phyloP scores from a whole-genome alignment of 2,888 invertebrate species.

The Plebejus melissa region DNA sequence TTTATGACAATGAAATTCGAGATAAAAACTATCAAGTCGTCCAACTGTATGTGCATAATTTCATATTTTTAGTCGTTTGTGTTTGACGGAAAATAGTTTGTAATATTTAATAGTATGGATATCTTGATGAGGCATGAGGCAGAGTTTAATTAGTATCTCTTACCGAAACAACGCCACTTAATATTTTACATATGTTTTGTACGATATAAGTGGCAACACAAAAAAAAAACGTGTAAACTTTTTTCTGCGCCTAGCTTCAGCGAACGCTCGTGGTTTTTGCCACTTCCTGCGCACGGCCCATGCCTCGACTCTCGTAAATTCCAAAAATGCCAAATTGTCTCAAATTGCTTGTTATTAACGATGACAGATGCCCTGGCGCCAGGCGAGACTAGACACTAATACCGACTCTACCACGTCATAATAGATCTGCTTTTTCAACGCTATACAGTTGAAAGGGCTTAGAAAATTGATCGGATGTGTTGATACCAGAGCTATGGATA shows the following conservation, averaged over 20 bases:
- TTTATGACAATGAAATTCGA: too few relatives aligned
- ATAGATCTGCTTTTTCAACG: slow-evolving; percentile 42
- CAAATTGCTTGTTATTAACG: slow-evolving; percentile 78
- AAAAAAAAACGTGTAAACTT: slow-evolving; percentile 20
- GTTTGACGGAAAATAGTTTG: too few relatives aligned
- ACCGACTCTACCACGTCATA: slow-evolving; percentile 38
- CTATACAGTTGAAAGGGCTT: slow-evolving; percentile 42
- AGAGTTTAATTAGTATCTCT: slow-evolving; percentile 4
- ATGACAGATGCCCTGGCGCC: slow-evolving; percentile 78
- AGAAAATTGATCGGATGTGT: slow-evolving; percentile 62
- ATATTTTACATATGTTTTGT: slow-evolving; percentile 46
- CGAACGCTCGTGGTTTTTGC: slow-evolving; percentile 72
- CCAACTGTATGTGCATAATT: too few relatives aligned
- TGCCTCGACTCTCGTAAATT: slow-evolving; percentile 66
- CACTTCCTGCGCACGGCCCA: slow-evolving; percentile 62
- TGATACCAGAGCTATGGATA: slow-evolving; percentile 70
- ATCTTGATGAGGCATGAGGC: not conserved
- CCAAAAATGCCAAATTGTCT: slow-evolving; percentile 76
- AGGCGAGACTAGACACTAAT: slow-evolving; percentile 44
- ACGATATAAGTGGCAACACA: not conserved
- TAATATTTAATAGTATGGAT: too few relatives aligned
- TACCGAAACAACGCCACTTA: slow-evolving; percentile 40
- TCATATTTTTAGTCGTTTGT: too few relatives aligned
- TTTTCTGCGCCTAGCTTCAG: slow-evolving; percentile 44
- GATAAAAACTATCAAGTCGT: not conserved